Evolutionary conservation across 2,888 invertebrate genomes (phyloP).

Genomic region (Erebia ligea): DNA sequence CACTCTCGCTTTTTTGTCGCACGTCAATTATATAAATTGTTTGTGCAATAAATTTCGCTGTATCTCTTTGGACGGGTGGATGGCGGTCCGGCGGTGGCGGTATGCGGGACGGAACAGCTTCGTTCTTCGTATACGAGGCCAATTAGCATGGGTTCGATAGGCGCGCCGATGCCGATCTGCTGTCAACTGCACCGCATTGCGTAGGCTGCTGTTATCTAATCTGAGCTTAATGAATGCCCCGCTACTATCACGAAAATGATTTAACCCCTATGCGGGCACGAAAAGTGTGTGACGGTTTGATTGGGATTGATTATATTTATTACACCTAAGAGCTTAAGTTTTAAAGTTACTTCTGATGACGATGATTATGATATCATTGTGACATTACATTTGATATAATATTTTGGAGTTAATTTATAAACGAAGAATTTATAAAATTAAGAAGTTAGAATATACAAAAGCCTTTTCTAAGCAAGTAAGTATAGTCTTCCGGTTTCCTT

Average conservation of each 20-base stretch:
- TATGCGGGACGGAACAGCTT: slow-evolving; percentile 64
- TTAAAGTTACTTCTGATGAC: background rate
- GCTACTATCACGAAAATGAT: slow-evolving; percentile 60
- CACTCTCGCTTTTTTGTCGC: slow-evolving; percentile 79
- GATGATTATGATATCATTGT: slow-evolving; percentile 5
- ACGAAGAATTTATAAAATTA: too few relatives aligned
- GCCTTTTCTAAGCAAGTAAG: background rate
- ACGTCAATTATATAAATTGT: slow-evolving; percentile 83
- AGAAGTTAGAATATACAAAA: too few relatives aligned
- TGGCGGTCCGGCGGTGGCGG: slow-evolving; percentile 58
- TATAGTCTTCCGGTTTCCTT: background rate
- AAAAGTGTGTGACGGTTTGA: slow-evolving; percentile 32
- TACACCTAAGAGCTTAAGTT: slow-evolving; percentile 4
- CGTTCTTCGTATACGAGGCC: slow-evolving; percentile 61
- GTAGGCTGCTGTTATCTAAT: slow-evolving; percentile 74
- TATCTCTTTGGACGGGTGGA: slow-evolving; percentile 73
- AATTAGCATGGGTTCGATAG: slow-evolving; percentile 83
- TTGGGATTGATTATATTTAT: slow-evolving; percentile 13
- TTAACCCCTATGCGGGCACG: slow-evolving; percentile 42
- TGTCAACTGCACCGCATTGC: slow-evolving; percentile 73
- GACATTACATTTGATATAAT: background rate
- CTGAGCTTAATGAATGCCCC: slow-evolving; percentile 73
- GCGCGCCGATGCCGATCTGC: slow-evolving; percentile 75
- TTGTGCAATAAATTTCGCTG: slow-evolving; percentile 81
- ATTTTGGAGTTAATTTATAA: background rate